phyloP scores from a whole-genome alignment of 2,797 vertebrate genomes.

The Steatocranus sp. region DNA sequence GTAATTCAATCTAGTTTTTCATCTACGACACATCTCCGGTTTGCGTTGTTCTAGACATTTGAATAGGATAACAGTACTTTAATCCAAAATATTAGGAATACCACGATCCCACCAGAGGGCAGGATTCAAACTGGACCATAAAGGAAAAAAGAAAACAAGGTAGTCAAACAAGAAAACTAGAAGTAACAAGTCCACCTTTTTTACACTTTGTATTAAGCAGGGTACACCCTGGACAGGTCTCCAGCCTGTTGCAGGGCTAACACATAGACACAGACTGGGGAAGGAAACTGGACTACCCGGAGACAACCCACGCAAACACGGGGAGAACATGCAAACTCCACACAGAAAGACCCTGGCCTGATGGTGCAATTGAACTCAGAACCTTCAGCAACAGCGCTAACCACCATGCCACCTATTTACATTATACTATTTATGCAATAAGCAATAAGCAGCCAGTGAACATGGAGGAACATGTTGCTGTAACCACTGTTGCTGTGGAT shows the following conservation, averaged over 20 bases:
- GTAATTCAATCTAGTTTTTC: too few species aligned
- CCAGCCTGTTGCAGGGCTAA: background rate
- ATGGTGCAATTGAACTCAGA: background rate
- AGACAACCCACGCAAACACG: background rate
- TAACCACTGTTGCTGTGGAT: background rate
- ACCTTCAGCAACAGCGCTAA: background rate
- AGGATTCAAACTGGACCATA: too few species aligned
- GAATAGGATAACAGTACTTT: too few species aligned
- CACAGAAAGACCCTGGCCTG: background rate
- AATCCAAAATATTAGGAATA: too few species aligned
- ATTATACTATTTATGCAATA: background rate
- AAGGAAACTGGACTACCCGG: fast-evolving
- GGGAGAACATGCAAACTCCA: background rate
- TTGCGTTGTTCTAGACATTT: too few species aligned
- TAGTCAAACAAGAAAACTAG: too few species aligned
- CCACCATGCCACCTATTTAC: background rate
- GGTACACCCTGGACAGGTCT: background rate
- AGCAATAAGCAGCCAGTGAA: background rate
- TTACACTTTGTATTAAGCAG: too few species aligned
- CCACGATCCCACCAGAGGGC: too few species aligned
- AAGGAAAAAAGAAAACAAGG: too few species aligned
- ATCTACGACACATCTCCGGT: too few species aligned
- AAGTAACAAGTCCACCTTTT: too few species aligned
- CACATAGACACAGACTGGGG: background rate
- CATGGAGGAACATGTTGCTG: background rate